Base-by-base conservation (phyloP, 1,140 invertebrate species). In the Heliconius eleuchia region DNA sequence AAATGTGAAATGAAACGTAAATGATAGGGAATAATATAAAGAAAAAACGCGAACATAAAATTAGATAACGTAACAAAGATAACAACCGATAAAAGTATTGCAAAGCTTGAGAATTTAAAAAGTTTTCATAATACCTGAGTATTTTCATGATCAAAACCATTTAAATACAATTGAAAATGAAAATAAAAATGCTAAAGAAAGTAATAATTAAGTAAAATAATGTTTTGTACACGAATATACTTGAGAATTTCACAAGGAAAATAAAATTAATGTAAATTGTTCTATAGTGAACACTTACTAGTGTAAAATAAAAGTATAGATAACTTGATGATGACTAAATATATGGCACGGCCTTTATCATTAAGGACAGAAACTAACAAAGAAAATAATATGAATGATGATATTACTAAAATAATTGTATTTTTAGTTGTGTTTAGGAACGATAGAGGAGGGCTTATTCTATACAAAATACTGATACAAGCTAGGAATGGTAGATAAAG, bases 21-120 rank as follows among this genome's bases (percentile, higher is more conserved):
- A 87, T 87, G 80, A 86, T 85, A 88, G 88, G 86, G 84, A 85
- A 83, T 80, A 77, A 74, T 74, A 50, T 46, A 76, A 84, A 86
- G 84, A 87, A 86, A 89, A 89, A 92, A 92, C 85, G 86, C 81
- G 83, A 89, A 92, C 86, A 82, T 93, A 93, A 92, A 93, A 92
- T 92, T 93, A 94, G 85, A 90, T 90, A 94, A 94, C 91, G 88
- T 90, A 92, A 92, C 88, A 92, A 52, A 89, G 78, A 84, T 92
- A 93, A 94, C 91, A 93, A 93, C 88, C 90, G 89, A 89, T 91
- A 90, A 88, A 66, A 66, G 23, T 66, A 66, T 66, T 66, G 60
- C 60, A n/a, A 66, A 66, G 60, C 70, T 71, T 73, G 13, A 2
- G 39, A 79, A 74, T 70, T 71, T 66, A 27, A 11, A 60, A 66